Conservation (phyloP, 2,113 vertebrate species). For the Mirounga angustirostris region DNA sequence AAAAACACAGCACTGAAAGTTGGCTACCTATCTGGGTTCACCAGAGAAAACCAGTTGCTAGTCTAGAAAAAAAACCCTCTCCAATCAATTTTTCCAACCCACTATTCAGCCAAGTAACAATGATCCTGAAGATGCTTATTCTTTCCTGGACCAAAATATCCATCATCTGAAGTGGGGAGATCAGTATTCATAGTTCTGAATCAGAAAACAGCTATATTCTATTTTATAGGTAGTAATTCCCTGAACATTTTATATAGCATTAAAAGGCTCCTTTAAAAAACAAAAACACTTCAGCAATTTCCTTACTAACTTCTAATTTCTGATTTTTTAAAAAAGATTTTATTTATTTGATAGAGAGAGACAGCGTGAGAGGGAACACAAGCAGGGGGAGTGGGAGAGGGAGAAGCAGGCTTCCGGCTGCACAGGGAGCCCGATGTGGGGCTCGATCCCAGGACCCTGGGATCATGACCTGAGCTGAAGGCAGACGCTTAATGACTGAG, state of each 20-base stretch:
- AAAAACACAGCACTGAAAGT: neutral
- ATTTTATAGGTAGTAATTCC: neutral
- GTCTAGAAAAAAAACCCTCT: neutral
- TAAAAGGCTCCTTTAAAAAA: neutral
- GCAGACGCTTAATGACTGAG: too few species aligned
- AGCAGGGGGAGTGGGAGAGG: too few species aligned
- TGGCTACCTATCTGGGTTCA: neutral
- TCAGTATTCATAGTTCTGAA: neutral
- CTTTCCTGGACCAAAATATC: constrained; percentile 22
- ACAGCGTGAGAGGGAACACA: too few species aligned
- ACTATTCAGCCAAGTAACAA: neutral
- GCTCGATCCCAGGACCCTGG: too few species aligned
- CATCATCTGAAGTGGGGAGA: neutral
- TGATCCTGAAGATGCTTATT: constrained; percentile 6
- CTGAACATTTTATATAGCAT: constrained; percentile 23
- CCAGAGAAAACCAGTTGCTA: neutral
- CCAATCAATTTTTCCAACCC: neutral
- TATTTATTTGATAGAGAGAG: too few species aligned
- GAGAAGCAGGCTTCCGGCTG: too few species aligned
- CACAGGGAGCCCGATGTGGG: too few species aligned
- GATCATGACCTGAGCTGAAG: too few species aligned
- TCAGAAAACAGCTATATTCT: constrained; percentile 31
- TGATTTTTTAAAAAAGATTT: neutral
- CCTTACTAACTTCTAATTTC: constrained; percentile 36
- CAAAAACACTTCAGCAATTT: neutral